Conservation (phyloP, 2,113 vertebrate genomes). For the Myiagra hebetior region DNA sequence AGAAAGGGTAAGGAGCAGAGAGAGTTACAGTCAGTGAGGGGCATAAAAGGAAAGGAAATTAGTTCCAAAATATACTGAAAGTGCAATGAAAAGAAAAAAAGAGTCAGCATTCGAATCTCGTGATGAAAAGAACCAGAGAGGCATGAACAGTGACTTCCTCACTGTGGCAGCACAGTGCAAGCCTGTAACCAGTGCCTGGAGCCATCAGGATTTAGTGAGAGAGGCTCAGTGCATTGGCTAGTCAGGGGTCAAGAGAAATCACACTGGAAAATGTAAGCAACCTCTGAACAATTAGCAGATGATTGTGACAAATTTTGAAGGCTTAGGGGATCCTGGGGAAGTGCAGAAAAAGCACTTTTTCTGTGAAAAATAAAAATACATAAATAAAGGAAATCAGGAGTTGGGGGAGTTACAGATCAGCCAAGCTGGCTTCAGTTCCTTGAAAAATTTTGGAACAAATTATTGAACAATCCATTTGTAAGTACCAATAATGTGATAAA, state of each 20-base stretch:
- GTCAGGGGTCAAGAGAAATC: not conserved
- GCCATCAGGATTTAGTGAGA: accelerated
- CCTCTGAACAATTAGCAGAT: not conserved
- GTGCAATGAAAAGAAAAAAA: not conserved
- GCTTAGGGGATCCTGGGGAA: not conserved
- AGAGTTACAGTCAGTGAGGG: not conserved
- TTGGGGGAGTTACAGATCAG: not conserved
- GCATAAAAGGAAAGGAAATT: not conserved
- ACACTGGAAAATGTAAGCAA: not conserved
- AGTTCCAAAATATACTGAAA: not conserved
- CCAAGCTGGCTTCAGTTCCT: not conserved
- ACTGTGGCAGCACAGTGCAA: accelerated
- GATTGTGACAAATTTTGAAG: not conserved
- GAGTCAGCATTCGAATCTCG: accelerated
- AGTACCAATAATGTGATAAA: not conserved
- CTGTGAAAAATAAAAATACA: not conserved
- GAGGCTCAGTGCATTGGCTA: not conserved
- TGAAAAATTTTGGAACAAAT: not conserved
- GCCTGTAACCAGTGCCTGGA: not conserved
- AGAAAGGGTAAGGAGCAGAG: not conserved
- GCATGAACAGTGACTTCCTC: not conserved
- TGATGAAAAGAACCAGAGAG: not conserved
- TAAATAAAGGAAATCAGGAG: not conserved
- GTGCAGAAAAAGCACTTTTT: not conserved
- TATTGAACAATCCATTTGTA: not conserved